Percentiles rank a stretch among this genome's conserved stretches.
Conservation (phyloP, 2,113 vertebrate genomes). For the Perccottus glenii region DNA sequence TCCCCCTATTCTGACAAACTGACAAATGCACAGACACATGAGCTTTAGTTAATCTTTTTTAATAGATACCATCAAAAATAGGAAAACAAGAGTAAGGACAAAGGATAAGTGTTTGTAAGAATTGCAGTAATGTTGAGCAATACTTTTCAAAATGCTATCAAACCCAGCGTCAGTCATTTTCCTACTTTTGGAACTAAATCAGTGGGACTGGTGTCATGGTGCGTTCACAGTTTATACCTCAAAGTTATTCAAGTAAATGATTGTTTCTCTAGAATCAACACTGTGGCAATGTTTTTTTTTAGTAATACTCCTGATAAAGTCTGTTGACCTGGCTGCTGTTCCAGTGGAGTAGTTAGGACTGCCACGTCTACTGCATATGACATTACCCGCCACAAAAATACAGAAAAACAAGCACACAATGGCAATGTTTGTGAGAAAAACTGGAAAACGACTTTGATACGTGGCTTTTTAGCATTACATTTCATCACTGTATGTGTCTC, state of each 20-base stretch:
- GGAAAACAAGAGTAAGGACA: slow-evolving; percentile 40
- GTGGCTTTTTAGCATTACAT: neutral
- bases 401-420: neutral
- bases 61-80: slow-evolving; percentile 62
- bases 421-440: slow-evolving; percentile 1
- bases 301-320: neutral
- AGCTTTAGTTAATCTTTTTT: slow-evolving; percentile 60
- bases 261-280: neutral
- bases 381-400: slow-evolving; percentile 8
- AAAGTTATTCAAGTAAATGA: slow-evolving; percentile 34
- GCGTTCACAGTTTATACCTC: slow-evolving; percentile 30
- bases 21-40: slow-evolving; percentile 8
- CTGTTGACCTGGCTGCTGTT: neutral
- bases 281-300: neutral
- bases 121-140: slow-evolving; percentile 35
- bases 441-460: slow-evolving; percentile 24
- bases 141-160: neutral
- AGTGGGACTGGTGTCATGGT: neutral
- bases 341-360: neutral
- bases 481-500: slow-evolving; percentile 36
- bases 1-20: too few relatives aligned
- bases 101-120: slow-evolving; percentile 27
- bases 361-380: slow-evolving; percentile 36
- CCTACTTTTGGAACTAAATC: slow-evolving; percentile 12
- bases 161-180: slow-evolving; percentile 31